phyloP scores from a whole-genome alignment of 2,113 vertebrate species.

The Phaethornis superciliosus region DNA sequence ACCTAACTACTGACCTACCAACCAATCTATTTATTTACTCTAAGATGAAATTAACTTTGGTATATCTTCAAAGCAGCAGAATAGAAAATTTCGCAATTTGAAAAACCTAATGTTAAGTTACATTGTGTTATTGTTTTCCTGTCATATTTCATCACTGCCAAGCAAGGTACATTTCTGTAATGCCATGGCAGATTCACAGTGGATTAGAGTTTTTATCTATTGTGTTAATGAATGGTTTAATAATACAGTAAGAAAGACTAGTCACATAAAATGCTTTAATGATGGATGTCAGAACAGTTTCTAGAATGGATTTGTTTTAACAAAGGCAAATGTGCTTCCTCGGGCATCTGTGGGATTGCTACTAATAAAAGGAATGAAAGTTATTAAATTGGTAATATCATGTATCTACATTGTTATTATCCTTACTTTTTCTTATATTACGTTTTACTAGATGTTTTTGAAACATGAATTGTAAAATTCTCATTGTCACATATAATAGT shows the following conservation, averaged over 20 bases:
- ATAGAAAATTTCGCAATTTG: not conserved
- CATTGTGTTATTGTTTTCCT: constrained; percentile 21
- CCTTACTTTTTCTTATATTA: constrained; percentile 26
- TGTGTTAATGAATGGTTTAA: constrained; percentile 63
- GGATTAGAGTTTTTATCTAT: constrained; percentile 52
- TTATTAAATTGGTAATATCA: constrained; percentile 13
- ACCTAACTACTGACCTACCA: too few relatives aligned
- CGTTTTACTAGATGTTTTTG: not conserved
- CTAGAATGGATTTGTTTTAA: constrained; percentile 53
- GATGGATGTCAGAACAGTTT: constrained; percentile 56
- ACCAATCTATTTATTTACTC: not conserved
- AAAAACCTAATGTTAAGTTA: constrained; percentile 5
- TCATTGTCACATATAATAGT: not conserved
- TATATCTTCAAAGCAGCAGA: not conserved
- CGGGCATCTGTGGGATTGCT: constrained; percentile 47
- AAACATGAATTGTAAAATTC: not conserved
- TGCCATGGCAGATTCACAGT: not conserved
- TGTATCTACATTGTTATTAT: not conserved
- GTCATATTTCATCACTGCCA: constrained; percentile 13
- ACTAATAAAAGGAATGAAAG: constrained; percentile 32
- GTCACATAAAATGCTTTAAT: constrained; percentile 40
- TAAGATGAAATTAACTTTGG: not conserved
- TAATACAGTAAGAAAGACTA: constrained; percentile 61
- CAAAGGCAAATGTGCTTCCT: constrained; percentile 50
- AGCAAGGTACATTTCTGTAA: not conserved